A percentile compares a stretch with the other conserved stretches of the same genome.
Evolutionary conservation across 2,113 vertebrate genomes (phyloP).

Genomic region (Sphaerodactylus townsendi): DNA sequence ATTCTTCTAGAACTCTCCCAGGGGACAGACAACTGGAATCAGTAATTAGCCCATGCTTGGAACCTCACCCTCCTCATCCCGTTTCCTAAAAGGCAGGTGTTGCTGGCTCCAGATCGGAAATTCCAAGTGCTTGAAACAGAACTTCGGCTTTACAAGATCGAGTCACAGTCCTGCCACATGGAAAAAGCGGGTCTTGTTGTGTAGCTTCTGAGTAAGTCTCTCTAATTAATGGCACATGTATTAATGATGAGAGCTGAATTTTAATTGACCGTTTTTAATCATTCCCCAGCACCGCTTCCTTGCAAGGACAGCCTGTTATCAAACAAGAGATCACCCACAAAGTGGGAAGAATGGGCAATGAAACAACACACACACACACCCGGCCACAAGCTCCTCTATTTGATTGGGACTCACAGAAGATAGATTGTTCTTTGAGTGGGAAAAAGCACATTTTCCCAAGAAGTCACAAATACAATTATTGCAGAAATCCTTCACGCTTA

Average conservation of each 20-base stretch:
- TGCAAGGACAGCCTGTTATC: not conserved
- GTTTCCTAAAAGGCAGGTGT: too few species aligned
- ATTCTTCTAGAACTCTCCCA: too few species aligned
- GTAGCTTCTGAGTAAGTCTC: constrained; percentile 18
- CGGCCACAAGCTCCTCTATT: constrained; percentile 19
- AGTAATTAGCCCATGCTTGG: too few species aligned
- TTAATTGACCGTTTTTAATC: constrained; percentile 25
- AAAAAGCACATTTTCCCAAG: not conserved
- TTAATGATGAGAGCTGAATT: constrained; percentile 22
- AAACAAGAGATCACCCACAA: not conserved
- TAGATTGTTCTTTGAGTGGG: not conserved
- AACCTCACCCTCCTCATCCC: too few species aligned
- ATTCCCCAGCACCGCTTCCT: constrained; percentile 10
- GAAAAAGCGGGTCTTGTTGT: not conserved
- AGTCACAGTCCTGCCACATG: not conserved
- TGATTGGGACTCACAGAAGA: constrained; percentile 29
- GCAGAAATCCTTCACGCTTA: constrained; percentile 28
- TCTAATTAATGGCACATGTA: constrained; percentile 16
- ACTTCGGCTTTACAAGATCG: not conserved
- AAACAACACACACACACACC: not conserved
- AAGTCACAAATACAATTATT: constrained; percentile 23
- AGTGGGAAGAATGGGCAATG: not conserved
- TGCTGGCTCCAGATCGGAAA: not conserved
- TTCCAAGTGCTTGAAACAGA: not conserved
- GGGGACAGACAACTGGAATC: too few species aligned